Percentiles rank a stretch among this genome's conserved stretches.
Evolutionary conservation across 2,888 invertebrate species (phyloP).

Genomic region (Epirrita christyi): DNA sequence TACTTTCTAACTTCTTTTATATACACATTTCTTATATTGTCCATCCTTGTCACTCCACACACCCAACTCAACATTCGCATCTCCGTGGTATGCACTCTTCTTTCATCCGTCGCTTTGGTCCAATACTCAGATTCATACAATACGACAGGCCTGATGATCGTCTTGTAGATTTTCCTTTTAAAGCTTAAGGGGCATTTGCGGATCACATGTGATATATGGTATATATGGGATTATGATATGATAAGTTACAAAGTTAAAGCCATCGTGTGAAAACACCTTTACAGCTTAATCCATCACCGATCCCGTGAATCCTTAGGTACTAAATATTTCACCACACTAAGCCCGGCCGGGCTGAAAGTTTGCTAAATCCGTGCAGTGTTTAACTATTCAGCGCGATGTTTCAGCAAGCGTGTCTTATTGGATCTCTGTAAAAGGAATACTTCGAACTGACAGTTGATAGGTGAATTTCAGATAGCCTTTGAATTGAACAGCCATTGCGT

Average conservation of each 20-base stretch:
- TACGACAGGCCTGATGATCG: too few species aligned
- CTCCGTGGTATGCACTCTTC: too few species aligned
- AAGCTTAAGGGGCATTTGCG: too few species aligned
- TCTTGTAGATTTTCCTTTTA: too few species aligned
- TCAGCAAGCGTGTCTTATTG: constrained; percentile 39
- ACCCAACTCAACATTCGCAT: too few species aligned
- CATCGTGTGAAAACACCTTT: not conserved
- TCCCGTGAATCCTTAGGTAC: constrained; percentile 23
- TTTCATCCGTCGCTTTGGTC: too few species aligned
- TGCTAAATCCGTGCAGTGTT: constrained; percentile 55
- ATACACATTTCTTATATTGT: too few species aligned
- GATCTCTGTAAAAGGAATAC: constrained; percentile 6
- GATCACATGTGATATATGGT: too few species aligned
- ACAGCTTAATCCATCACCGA: constrained; percentile 11
- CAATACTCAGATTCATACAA: too few species aligned
- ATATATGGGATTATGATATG: too few species aligned
- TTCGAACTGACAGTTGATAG: constrained; percentile 1
- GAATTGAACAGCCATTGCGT: not conserved
- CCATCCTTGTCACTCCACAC: too few species aligned
- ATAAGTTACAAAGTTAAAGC: not conserved
- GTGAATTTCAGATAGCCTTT: not conserved
- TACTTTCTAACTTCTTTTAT: too few species aligned
- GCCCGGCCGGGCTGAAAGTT: constrained; percentile 40
- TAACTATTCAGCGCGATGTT: constrained; percentile 59
- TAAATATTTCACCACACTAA: constrained; percentile 17